These are phyloP conservation scores for Carollia perspicillata DNA, from an alignment of 2,113 vertebrate genomes.

Conservation along the genomic window DNA sequence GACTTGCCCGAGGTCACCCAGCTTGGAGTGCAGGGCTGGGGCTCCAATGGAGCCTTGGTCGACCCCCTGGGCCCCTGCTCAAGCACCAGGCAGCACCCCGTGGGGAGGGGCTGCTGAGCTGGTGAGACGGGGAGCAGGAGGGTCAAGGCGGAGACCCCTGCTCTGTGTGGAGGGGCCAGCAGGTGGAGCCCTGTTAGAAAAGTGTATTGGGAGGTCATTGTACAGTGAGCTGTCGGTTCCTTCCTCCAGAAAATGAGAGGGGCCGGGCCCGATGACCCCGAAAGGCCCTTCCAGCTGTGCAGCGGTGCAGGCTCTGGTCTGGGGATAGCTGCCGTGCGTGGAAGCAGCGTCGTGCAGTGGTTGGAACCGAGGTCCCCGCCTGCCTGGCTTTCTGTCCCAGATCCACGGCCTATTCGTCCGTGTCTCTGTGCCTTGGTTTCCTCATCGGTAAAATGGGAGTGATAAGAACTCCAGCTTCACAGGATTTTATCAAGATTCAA, in stretches of 20 bases:
- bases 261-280: background rate
- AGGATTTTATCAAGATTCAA: background rate
- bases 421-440: background rate
- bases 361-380: background rate
- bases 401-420: background rate
- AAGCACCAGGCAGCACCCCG: background rate
- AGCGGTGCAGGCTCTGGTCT: background rate
- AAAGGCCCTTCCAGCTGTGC: background rate
- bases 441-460: background rate
- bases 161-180: background rate
- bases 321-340: rapidly evolving
- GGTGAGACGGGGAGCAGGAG: background rate
- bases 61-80: background rate
- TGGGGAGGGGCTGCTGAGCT: background rate
- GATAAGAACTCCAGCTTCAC: background rate
- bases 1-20: background rate
- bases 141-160: rapidly evolving
- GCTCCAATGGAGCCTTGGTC: background rate
- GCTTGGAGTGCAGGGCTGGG: background rate
- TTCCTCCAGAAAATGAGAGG: slow-evolving; percentile 32
- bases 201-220: background rate
- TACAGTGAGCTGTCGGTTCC: slow-evolving; percentile 26
- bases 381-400: background rate
- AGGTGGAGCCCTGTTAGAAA: background rate
- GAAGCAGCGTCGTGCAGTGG: rapidly evolving